A percentile compares a stretch with the other conserved stretches of the same genome.
Conservation (phyloP, 2,113 vertebrate genomes). For the Colius striatus region DNA sequence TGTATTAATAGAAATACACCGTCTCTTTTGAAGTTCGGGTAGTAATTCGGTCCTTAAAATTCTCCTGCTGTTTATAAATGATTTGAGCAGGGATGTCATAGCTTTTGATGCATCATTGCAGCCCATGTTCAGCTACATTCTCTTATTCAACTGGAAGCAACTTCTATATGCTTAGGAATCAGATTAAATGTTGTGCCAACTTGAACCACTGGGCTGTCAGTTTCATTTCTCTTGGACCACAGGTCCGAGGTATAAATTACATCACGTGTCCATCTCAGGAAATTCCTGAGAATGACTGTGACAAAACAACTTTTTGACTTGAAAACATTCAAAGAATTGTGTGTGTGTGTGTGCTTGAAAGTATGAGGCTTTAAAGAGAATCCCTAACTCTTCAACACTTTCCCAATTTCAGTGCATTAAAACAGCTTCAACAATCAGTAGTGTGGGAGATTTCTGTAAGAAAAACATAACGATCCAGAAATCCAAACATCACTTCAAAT, state of each 20-base stretch:
- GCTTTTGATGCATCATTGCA: slow-evolving; percentile 30
- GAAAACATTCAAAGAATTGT: neutral
- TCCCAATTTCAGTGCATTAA: neutral
- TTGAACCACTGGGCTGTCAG: neutral
- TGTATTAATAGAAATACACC: slow-evolving; percentile 68
- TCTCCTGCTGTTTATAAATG: slow-evolving; percentile 58
- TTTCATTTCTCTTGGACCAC: neutral
- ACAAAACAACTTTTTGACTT: neutral
- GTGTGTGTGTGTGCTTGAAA: neutral
- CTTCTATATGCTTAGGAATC: neutral
- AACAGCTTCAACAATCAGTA: neutral
- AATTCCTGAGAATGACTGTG: neutral
- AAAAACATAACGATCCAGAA: neutral
- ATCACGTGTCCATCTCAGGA: neutral
- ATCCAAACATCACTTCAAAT: neutral
- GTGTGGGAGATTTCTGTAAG: neutral
- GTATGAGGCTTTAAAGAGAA: neutral
- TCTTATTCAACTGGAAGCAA: slow-evolving; percentile 18
- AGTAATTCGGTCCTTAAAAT: slow-evolving; percentile 63
- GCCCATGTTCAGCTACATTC: neutral
- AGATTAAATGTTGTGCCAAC: neutral
- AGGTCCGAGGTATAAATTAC: neutral
- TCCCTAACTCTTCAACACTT: neutral
- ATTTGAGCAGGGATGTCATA: slow-evolving; percentile 46
- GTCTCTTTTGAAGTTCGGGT: slow-evolving; percentile 56